Evolutionary conservation across 2,797 vertebrate genomes (phyloP), one percentile per base, ranked within the genome.

Genomic region (Thamnophis elegans): DNA sequence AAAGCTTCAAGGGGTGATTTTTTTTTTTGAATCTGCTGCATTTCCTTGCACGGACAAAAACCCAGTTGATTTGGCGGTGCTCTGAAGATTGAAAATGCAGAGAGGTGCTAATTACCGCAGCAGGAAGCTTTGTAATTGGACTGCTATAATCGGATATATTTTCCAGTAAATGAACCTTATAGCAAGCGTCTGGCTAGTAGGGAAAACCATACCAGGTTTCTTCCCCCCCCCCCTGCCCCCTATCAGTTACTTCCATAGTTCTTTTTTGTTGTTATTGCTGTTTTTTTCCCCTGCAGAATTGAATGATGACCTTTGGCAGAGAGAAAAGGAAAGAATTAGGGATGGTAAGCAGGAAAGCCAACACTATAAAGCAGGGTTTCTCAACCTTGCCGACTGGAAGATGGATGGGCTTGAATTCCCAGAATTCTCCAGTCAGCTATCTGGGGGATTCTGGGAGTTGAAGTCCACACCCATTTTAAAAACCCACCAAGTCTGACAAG

Each of bases 181-280:
- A 92, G 85, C 54, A 73, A 25, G 2, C 12, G 0, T 16, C 90
- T 95, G 28, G 32, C 78, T 62, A 55, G 92, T 68, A 59, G 92
- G 55, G 89, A 87, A n/a, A 90, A 92, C 18, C 85, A 1, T 0
- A 0, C 11, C 68, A 94, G 14, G 91, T 94, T 92, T 92, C 93
- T 95, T 93, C 91, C 25, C 4, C 0, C 28, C 1, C 54, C 14
- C 54, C 4, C 0, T 6, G 42, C 12, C 54, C 12, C 55, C 4
- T 18, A 10, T 9, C 73, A 94, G 90, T 94, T 90, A 89, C 94
- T 96, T 95, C 73, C 26, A 9, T 73, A 5, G 1, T 26, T 25
- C 16, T n/a, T 26, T 26, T 26, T 60, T 62, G 20, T 59, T 20
- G 5, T 60, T 60, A 22, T 10, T 60, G 25, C 4, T 62, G 2